Base-by-base conservation (phyloP, 2,113 vertebrate species). In the Pluvialis apricaria region DNA sequence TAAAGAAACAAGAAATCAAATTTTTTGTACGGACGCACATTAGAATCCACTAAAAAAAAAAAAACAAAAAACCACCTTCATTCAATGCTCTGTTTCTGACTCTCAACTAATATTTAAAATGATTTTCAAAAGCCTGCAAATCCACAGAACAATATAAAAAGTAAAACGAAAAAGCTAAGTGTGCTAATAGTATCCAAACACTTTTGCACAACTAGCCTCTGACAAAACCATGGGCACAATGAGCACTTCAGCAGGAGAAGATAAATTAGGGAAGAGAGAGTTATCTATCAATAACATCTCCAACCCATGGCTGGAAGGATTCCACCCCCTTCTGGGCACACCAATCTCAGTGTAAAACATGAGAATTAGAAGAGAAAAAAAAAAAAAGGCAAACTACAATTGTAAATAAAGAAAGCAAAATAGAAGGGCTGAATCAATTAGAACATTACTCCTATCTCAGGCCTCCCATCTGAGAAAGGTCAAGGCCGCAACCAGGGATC, bases 1-100 rank as follows among this genome's bases (percentile, higher is more conserved):
- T 58, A 97, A 47, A 40, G 51, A 95, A 97, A 96, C 58, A 96
- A 97, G 86, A 97, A 97, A 96, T 93, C 83, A 96, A 95, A 80
- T 71, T 95, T 97, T 94, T 92, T 55, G n/a, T 90, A 94, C 36
- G 75, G 75, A 85, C 69, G 78, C 71, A 90, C 83, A 70, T 12
- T 90, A 93, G 92, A 97, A 95, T 91, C 54, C 88, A 96, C 91
- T 84, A 82, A 36, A 88, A 79, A 69, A 28, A 29, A 82, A 87
- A 76, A 11, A 32, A 3, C 24, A 69, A 28, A 29, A 82, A 87
- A 76, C 10, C 18, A 3, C 24, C 6, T 91, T 77, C 49, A 78
- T 54, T 84, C 86, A 83, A 68, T 58, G 13, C 18, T 86, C 34
- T 72, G n/a, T 14, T 61, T 94, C 82, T 90, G 32, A n/a, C 25